phyloP scores from a whole-genome alignment of 2,797 vertebrate species.

The Squalus acanthias region DNA sequence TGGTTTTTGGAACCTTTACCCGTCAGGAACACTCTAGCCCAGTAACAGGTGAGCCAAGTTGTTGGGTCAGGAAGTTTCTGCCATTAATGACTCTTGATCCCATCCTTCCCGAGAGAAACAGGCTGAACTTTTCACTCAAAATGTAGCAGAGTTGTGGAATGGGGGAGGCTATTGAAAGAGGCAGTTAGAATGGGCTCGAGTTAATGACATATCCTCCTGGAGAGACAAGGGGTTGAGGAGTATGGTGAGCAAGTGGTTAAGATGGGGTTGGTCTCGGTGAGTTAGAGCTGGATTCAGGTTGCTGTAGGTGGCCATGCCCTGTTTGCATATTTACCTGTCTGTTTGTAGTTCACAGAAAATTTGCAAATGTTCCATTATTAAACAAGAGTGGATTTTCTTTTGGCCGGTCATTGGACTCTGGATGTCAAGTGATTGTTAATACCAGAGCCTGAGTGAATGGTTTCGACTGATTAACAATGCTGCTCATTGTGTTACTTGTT shows the following conservation, averaged over 20 bases:
- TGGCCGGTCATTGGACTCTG: not conserved
- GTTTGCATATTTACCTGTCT: not conserved
- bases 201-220: not conserved
- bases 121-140: not conserved
- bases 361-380: conserved; percentile 8
- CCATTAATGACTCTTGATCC: not conserved
- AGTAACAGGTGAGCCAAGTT: not conserved
- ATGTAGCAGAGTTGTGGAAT: not conserved
- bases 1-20: not conserved
- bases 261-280: not conserved
- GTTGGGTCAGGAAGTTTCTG: not conserved
- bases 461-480: not conserved
- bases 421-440: not conserved
- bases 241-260: too few relatives aligned
- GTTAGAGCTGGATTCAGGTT: not conserved
- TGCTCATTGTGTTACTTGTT: not conserved
- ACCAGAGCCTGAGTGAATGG: not conserved
- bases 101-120: not conserved
- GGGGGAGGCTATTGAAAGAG: too few relatives aligned
- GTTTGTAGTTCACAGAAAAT: not conserved
- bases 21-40: not conserved
- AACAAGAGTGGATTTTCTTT: not conserved
- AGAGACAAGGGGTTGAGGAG: not conserved
- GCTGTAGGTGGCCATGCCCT: not conserved
- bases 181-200: not conserved